Conservation (phyloP, 2,888 invertebrate species). For the Tetheella fluctuosa region DNA sequence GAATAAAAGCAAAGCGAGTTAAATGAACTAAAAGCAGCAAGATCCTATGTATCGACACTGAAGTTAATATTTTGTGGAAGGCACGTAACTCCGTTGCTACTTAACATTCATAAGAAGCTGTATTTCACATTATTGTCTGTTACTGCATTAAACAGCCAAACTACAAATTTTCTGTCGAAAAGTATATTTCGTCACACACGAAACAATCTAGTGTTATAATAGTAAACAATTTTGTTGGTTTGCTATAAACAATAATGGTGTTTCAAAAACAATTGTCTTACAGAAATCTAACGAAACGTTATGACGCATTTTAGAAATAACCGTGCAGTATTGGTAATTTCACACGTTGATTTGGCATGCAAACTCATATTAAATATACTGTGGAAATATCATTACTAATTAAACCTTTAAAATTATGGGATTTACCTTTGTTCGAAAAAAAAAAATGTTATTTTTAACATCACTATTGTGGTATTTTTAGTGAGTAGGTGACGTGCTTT, state of each 20-base stretch:
- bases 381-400: too few species aligned
- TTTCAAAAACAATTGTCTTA: not conserved
- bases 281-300: not conserved
- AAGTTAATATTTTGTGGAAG: not conserved
- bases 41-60: not conserved
- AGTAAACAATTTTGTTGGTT: not conserved
- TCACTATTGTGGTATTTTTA: too few species aligned
- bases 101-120: not conserved
- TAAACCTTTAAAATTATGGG: too few species aligned
- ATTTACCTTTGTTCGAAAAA: too few species aligned
- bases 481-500: too few species aligned
- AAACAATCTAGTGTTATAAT: not conserved
- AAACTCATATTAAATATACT: too few species aligned
- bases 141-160: not conserved
- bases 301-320: not conserved
- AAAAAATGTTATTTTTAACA: too few species aligned
- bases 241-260: not conserved
- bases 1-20: not conserved
- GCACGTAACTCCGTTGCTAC: not conserved
- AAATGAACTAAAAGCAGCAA: not conserved
- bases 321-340: conserved; percentile 4
- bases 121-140: not conserved
- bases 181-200: not conserved
- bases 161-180: not conserved
- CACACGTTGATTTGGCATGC: not conserved